These are phyloP conservation scores for Ranitomeya variabilis DNA, from an alignment of 2,113 vertebrate genomes.

Conservation along the genomic window DNA sequence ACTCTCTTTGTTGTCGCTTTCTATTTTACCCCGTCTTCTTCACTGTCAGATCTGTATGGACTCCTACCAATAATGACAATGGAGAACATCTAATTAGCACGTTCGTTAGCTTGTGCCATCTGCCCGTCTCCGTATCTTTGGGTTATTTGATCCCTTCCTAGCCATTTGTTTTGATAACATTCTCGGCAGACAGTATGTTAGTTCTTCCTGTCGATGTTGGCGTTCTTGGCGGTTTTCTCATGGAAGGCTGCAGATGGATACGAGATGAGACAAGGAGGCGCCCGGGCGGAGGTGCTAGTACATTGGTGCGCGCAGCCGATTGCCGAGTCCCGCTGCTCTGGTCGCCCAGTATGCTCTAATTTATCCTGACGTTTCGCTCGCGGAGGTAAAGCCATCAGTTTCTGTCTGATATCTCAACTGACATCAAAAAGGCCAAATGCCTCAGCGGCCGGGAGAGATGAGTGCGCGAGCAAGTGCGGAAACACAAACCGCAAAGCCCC, in stretches of 20 bases:
- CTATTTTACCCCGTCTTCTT: neutral
- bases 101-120: conserved; percentile 45
- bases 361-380: conserved; percentile 49
- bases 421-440: conserved; percentile 27
- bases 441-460: neutral
- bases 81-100: conserved; percentile 32
- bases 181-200: conserved; percentile 45
- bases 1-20: neutral
- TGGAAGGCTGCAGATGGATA: neutral
- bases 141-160: conserved; percentile 49
- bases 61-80: conserved; percentile 35
- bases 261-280: neutral
- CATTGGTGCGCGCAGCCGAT: neutral
- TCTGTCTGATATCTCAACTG: conserved; percentile 16
- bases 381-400: conserved; percentile 18
- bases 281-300: neutral
- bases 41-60: conserved; percentile 11
- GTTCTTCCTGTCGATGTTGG: neutral
- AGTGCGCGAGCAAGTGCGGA: neutral
- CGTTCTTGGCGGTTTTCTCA: neutral
- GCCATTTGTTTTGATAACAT: conserved; percentile 57
- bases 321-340: neutral
- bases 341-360: conserved; percentile 24
- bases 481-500: neutral
- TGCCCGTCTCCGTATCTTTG: conserved; percentile 50